Percentiles rank a stretch among this genome's conserved stretches.
phyloP scores from a whole-genome alignment of 2,888 invertebrate genomes.

The Phytoseiulus persimilis region DNA sequence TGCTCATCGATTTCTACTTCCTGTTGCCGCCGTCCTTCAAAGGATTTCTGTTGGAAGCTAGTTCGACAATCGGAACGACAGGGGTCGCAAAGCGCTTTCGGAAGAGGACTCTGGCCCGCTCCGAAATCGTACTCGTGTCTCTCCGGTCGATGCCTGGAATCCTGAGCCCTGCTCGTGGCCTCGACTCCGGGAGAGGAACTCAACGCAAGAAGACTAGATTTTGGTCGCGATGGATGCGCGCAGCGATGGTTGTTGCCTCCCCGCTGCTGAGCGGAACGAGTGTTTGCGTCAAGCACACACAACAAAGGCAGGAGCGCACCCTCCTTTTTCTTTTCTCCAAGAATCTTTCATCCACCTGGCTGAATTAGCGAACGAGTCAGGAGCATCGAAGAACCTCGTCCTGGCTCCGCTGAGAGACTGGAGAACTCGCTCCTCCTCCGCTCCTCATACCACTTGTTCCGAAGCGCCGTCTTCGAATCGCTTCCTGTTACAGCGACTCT shows the following conservation, averaged over 20 bases:
- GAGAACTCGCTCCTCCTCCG: not conserved
- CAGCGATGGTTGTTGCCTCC: not conserved
- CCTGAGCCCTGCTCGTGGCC: too few species aligned
- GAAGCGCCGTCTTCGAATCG: not conserved
- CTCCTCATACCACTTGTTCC: not conserved
- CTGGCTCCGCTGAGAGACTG: not conserved
- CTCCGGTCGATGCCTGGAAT: too few species aligned
- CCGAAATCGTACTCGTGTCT: too few species aligned
- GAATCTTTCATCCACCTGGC: not conserved
- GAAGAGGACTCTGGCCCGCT: too few species aligned
- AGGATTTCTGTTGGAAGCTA: too few species aligned
- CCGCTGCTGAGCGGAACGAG: not conserved
- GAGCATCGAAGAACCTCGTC: not conserved
- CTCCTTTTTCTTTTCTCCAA: not conserved
- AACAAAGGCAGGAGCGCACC: not conserved
- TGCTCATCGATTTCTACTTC: too few species aligned
- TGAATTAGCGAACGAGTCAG: not conserved
- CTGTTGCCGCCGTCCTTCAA: too few species aligned
- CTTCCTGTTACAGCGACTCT: not conserved
- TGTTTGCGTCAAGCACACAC: not conserved
- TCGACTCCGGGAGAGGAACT: too few species aligned
- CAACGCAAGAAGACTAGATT: not conserved
- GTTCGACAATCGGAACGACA: too few species aligned
- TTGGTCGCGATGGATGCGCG: not conserved
- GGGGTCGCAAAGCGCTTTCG: too few species aligned